Conservation (phyloP, 2,888 invertebrate species). For the Andrena trimmerana region DNA sequence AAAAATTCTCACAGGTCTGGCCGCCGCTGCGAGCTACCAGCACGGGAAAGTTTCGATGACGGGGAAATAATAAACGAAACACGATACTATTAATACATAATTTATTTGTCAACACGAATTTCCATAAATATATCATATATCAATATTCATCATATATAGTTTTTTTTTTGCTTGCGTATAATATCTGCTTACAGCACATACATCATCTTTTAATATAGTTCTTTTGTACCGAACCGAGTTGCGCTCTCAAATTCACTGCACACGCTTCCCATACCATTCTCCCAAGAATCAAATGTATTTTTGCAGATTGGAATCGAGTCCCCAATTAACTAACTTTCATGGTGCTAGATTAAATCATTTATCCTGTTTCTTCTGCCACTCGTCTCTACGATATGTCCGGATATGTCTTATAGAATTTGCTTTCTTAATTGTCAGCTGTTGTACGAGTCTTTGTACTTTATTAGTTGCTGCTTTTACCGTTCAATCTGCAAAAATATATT, state of each 20-base stretch:
- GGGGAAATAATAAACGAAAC: background rate
- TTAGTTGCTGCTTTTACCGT: constrained; percentile 13
- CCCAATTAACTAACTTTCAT: constrained; percentile 5
- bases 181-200: constrained; percentile 67
- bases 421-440: constrained; percentile 40
- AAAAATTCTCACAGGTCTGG: no score
- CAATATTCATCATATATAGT: constrained; percentile 77
- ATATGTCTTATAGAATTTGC: constrained; percentile 52
- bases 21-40: no score
- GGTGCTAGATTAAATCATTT: background rate
- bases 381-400: constrained; percentile 59
- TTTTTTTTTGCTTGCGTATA: constrained; percentile 65
- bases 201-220: constrained; percentile 67
- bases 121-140: constrained; percentile 83
- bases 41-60: no score
- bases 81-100: constrained; percentile 73
- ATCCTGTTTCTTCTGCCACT: background rate
- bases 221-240: constrained; percentile 76
- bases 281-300: constrained; percentile 51
- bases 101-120: constrained; percentile 82
- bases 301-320: constrained; percentile 62
- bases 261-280: constrained; percentile 31
- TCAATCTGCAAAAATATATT: constrained; percentile 64
- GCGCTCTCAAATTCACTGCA: constrained; percentile 64
- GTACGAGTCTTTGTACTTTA: constrained; percentile 58